Conservation (phyloP, 2,888 invertebrate species). For the Melanophora roralis region DNA sequence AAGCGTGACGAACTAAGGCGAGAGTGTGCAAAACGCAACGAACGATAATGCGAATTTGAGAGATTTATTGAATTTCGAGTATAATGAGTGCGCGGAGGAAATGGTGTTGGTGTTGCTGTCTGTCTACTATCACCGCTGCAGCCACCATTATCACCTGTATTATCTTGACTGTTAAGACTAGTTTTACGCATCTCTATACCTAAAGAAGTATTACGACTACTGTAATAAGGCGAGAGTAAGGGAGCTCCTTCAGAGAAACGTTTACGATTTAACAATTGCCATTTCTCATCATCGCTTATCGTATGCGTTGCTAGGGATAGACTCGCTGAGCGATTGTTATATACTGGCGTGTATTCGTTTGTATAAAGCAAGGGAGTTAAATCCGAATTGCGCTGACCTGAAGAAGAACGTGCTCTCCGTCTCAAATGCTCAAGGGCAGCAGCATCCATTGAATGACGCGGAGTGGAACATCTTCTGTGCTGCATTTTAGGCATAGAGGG, state of each 20-base stretch:
- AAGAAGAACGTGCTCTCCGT: conserved; percentile 69
- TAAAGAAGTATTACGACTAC: conserved; percentile 68
- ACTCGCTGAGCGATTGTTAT: conserved; percentile 74
- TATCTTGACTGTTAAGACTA: conserved; percentile 52
- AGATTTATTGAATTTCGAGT: conserved; percentile 75
- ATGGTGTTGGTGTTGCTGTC: conserved; percentile 36
- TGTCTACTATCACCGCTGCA: neutral
- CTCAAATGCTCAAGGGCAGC: conserved; percentile 64
- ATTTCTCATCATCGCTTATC: conserved; percentile 76
- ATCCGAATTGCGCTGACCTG: conserved; percentile 74
- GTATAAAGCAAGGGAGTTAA: conserved; percentile 71
- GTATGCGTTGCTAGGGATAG: conserved; percentile 70
- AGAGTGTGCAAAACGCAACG: conserved; percentile 75
- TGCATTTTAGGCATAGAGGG: conserved; percentile 74
- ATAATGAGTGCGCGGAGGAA: conserved; percentile 71
- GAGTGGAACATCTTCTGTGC: conserved; percentile 73
- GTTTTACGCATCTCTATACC: conserved; percentile 55
- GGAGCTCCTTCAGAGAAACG: conserved; percentile 72
- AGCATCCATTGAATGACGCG: conserved; percentile 70
- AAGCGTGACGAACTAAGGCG: conserved; percentile 75
- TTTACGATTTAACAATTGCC: conserved; percentile 76
- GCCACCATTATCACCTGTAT: conserved; percentile 14
- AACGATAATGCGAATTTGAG: conserved; percentile 76
- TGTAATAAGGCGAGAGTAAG: conserved; percentile 37
- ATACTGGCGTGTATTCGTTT: conserved; percentile 75